Evolutionary conservation across 2,797 vertebrate species (phyloP).

Genomic region (Bucorvus abyssinicus): DNA sequence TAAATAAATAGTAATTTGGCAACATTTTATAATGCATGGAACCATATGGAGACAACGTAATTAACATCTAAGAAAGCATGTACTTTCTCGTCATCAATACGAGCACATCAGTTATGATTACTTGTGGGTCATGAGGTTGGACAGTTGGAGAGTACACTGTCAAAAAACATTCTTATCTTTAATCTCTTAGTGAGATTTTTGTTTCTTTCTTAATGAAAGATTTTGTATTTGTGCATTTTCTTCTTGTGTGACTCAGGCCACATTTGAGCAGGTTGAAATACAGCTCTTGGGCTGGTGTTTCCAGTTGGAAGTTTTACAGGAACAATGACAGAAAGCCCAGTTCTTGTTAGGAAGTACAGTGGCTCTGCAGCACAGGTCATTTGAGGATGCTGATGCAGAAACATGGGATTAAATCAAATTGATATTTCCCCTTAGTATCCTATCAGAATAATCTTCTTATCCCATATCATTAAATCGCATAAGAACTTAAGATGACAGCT

Average conservation of each 20-base stretch:
- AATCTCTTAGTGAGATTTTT: not conserved
- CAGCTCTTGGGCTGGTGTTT: not conserved
- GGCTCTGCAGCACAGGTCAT: constrained; percentile 24
- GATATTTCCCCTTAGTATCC: constrained; percentile 51
- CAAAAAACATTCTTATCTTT: not conserved
- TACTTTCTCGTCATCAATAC: not conserved
- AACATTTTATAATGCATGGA: not conserved
- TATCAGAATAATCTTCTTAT: constrained; percentile 67
- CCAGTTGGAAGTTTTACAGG: not conserved
- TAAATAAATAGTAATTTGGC: not conserved
- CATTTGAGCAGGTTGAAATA: not conserved
- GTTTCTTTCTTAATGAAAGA: not conserved
- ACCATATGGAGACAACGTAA: not conserved
- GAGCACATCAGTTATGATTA: not conserved
- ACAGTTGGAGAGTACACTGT: not conserved
- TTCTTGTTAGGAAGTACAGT: not conserved
- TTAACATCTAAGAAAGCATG: not conserved
- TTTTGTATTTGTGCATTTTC: not conserved
- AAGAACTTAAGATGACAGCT: constrained; percentile 51
- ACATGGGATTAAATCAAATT: constrained; percentile 48
- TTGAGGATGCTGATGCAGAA: constrained; percentile 51
- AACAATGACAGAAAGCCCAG: constrained; percentile 3
- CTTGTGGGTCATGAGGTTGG: not conserved
- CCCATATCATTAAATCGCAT: constrained; percentile 45
- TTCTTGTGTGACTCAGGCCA: not conserved